Evolutionary conservation across 2,888 invertebrate genomes (phyloP).

Genomic region (Drosophila birchii): DNA sequence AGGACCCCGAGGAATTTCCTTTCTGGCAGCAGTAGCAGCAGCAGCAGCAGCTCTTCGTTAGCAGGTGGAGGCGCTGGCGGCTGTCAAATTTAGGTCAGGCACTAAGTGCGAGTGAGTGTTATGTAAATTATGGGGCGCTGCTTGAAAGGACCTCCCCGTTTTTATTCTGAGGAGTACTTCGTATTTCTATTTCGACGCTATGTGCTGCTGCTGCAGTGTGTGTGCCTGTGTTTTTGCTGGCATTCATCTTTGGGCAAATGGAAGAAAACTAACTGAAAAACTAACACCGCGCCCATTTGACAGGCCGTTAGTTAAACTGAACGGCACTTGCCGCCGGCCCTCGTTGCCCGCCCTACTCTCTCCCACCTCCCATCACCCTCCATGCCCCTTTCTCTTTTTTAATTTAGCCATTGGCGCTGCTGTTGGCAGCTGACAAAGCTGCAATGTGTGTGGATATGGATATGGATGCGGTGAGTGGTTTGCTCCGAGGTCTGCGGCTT

Average conservation of each 20-base stretch:
- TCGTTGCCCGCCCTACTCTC: background rate
- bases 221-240: conserved; percentile 28
- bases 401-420: conserved; percentile 50
- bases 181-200: conserved; percentile 1
- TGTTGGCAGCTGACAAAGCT: conserved; percentile 68
- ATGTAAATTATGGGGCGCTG: conserved; percentile 71
- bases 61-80: conserved; percentile 25
- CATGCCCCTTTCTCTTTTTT: conserved; percentile 56
- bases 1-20: conserved; percentile 32
- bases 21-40: conserved; percentile 14
- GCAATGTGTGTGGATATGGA: conserved; percentile 40
- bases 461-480: conserved; percentile 30
- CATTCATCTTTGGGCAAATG: conserved; percentile 59
- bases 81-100: conserved; percentile 72
- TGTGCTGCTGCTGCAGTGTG: background rate
- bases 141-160: conserved; percentile 60
- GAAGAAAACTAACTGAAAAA: conserved; percentile 63
- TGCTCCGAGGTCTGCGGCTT: conserved; percentile 9
- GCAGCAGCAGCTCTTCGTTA: conserved; percentile 22
- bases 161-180: conserved; percentile 20
- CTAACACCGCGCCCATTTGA: conserved; percentile 59
- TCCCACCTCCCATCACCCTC: background rate
- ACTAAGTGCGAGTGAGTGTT: conserved; percentile 80
- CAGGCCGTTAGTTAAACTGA: conserved; percentile 62
- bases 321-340: conserved; percentile 59